Evolutionary conservation across 1,140 invertebrate species (phyloP).

Genomic region (Halyomorpha halys): DNA sequence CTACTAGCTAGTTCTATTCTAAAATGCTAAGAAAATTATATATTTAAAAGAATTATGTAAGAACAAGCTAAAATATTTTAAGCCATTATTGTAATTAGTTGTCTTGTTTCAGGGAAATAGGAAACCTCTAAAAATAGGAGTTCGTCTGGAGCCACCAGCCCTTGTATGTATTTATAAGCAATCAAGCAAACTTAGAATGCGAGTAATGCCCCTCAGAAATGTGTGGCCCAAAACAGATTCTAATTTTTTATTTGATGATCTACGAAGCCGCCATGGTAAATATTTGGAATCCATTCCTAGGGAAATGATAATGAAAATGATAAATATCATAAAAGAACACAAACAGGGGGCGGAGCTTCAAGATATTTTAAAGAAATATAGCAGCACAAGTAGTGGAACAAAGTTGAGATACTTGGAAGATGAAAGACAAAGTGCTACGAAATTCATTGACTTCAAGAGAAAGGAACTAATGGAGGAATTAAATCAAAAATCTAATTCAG

Average conservation of each 20-base stretch:
- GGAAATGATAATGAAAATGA: not conserved
- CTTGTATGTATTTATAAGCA: conserved; percentile 16
- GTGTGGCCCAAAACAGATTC: conserved; percentile 2
- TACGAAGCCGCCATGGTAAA: not conserved
- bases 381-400: too few relatives aligned
- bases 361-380: too few relatives aligned
- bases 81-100: not conserved
- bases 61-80: too few relatives aligned
- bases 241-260: not conserved
- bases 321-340: not conserved
- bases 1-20: too few relatives aligned
- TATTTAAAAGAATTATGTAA: too few relatives aligned
- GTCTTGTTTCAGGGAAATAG: not conserved
- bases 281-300: not conserved
- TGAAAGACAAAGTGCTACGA: too few relatives aligned
- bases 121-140: conserved; percentile 16
- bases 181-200: conserved; percentile 15
- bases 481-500: too few relatives aligned
- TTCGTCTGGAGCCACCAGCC: conserved; percentile 9
- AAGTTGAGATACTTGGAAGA: too few relatives aligned
- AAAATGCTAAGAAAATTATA: too few relatives aligned
- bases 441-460: too few relatives aligned
- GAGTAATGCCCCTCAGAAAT: conserved; percentile 15
- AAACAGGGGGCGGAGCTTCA: not conserved
- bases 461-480: too few relatives aligned